These are phyloP conservation scores for Malthinus seriepunctatus DNA, from an alignment of 2,888 invertebrate species.

Conservation along the genomic window DNA sequence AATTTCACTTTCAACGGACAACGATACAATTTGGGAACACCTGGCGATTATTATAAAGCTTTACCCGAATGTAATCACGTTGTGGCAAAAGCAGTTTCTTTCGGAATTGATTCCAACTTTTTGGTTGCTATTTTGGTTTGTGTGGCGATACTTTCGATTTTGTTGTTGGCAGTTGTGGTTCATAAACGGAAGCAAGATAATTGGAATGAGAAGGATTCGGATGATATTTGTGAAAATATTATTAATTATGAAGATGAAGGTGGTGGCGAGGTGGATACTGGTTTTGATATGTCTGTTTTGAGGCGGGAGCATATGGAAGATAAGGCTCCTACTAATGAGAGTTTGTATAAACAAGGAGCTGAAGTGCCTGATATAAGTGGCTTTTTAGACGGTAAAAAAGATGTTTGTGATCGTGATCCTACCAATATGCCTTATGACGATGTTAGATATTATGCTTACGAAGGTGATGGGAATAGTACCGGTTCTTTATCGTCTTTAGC, in stretches of 20 bases:
- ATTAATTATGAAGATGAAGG: conserved; percentile 98
- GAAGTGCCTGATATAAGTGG: conserved; percentile 83
- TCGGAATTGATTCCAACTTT: conserved; percentile 84
- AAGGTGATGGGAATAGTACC: conserved; percentile 90
- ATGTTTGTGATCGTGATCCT: conserved; percentile 88
- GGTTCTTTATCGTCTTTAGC: conserved; percentile 92
- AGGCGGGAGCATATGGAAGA: conserved; percentile 50
- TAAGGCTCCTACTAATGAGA: conserved; percentile 48
- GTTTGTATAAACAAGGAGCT: conserved; percentile 45
- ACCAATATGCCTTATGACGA: conserved; percentile 94
- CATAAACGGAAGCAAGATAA: conserved; percentile 84
- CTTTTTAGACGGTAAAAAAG: conserved; percentile 88
- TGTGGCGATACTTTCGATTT: conserved; percentile 78
- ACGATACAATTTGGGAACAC: conserved; percentile 87
- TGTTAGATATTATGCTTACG: conserved; percentile 96
- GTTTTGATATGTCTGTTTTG: conserved; percentile 85
- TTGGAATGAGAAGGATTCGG: conserved; percentile 88
- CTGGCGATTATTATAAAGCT: conserved; percentile 71
- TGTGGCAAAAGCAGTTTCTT: conserved; percentile 76
- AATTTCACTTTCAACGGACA: conserved; percentile 87
- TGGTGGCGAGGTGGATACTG: conserved; percentile 96
- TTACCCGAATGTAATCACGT: conserved; percentile 76
- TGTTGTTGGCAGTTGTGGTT: conserved; percentile 89
- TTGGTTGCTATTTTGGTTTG: conserved; percentile 90
- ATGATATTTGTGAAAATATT: conserved; percentile 96